Evolutionary conservation across 30 jellyfish, hydroid and myxozoan species (phyloP), one percentile per base, ranked within the genome.

Genomic region (Hydractinia symbiolongicarpus): DNA sequence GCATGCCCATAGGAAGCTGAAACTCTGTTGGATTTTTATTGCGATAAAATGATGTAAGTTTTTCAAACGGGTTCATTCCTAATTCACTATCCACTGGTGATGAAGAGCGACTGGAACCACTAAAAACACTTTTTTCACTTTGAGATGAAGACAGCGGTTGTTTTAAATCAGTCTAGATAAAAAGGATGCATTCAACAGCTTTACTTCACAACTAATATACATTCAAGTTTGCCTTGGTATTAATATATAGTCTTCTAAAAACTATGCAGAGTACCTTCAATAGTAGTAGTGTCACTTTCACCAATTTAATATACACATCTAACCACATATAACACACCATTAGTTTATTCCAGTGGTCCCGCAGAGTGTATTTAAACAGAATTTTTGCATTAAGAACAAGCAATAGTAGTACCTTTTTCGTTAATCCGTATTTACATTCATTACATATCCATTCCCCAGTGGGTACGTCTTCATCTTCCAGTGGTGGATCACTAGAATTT

Each of bases 381-480:
- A 30, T 30, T 30, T 30, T 0, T 30, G 44, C 44, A 30, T 30
- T 30, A 0, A 30, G 44, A 30, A 30, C 44, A 1, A 30, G 44
- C 44, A 30, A 30, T 30, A 30, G 17, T 7, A 44, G 19, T 64
- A 64, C 74, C 40, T 44, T 13, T 64, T 64, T 64, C 6, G 74
- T 64, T 7, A 64, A n/a, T 10, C 91, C 94, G 30, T 88, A 80
- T 84, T 88, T 94, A 70, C 99, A 94, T 85, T 94, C 99, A 69
- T 88, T 88, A 81, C 99, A 94, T 3, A 94, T 78, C 99, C 99
- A 94, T 76, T 94, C 99, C 10, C 99, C 99, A 17, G 96, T 88
- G 16, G 96, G 99, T n/a, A 94, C 95, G 67, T 94, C 99, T 72
- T 88, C 99, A 71, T 94, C 99, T 82, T 94, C 99, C 44, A 94